Percentiles rank a stretch among this genome's conserved stretches.
These are phyloP conservation scores for Drosophila serrata DNA, from an alignment of 1,140 invertebrate genomes.

Conservation along the genomic window DNA sequence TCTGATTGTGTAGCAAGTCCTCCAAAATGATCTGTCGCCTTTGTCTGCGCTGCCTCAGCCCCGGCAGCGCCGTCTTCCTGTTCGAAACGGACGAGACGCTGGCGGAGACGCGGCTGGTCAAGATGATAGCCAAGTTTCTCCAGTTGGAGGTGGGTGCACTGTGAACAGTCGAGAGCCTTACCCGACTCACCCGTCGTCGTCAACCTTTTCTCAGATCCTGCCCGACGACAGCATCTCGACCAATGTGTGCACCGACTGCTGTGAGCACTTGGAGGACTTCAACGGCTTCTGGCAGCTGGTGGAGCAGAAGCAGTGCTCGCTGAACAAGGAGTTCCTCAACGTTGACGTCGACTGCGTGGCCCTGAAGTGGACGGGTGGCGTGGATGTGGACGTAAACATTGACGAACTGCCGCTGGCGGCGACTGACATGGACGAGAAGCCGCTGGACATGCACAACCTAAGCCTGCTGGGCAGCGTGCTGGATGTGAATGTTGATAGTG, in stretches of 20 bases:
- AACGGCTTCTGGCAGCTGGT: conserved; percentile 75
- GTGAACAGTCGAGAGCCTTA: neutral
- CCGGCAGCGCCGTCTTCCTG: conserved; percentile 67
- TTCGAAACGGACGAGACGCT: conserved; percentile 71
- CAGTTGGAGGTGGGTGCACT: conserved; percentile 62
- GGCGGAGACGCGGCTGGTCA: conserved; percentile 70
- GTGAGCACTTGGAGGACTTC: conserved; percentile 76
- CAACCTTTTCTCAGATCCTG: conserved; percentile 49
- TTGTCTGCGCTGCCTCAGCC: conserved; percentile 70
- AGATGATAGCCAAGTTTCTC: conserved; percentile 77
- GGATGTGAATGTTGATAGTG: conserved; percentile 72
- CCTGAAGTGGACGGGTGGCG: conserved; percentile 62
- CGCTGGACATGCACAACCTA: conserved; percentile 70
- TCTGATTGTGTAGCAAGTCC: conserved; percentile 84
- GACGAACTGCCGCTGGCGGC: conserved; percentile 61
- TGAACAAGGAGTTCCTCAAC: conserved; percentile 75
- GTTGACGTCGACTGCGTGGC: conserved; percentile 70
- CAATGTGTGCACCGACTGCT: conserved; percentile 70
- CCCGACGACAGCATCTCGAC: conserved; percentile 75
- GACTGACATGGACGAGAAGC: conserved; percentile 69
- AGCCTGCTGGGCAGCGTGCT: conserved; percentile 67
- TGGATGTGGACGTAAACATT: conserved; percentile 68
- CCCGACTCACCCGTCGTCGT: neutral
- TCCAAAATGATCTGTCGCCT: conserved; percentile 87
- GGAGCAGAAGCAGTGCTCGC: conserved; percentile 69